These are phyloP conservation scores for Uloborus diversus DNA, from an alignment of 1,140 invertebrate species.

Conservation along the genomic window DNA sequence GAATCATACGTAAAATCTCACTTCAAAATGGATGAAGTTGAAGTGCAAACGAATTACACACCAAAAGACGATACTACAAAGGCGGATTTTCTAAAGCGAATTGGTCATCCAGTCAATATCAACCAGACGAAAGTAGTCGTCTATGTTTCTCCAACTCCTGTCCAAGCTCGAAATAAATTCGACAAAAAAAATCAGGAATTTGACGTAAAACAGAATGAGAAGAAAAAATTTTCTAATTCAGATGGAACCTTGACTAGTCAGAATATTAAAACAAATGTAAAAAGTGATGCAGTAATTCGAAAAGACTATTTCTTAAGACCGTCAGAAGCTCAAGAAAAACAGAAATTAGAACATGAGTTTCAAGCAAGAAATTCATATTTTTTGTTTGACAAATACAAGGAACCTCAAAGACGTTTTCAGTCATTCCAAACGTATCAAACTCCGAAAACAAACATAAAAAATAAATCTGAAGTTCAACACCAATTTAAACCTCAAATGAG, in stretches of 20 bases:
- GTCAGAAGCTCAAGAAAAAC: not conserved
- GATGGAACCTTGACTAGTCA: too few species aligned
- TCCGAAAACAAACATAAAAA: not conserved
- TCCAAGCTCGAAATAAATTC: too few species aligned
- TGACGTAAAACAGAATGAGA: too few species aligned
- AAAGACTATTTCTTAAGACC: slow-evolving; percentile 35
- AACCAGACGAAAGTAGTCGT: too few species aligned
- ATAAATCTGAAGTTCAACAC: not conserved
- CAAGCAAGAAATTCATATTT: not conserved
- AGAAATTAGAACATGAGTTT: not conserved
- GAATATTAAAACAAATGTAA: too few species aligned
- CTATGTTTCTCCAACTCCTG: too few species aligned
- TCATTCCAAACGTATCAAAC: not conserved
- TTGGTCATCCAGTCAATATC: not conserved
- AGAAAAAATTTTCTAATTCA: too few species aligned
- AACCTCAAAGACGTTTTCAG: not conserved
- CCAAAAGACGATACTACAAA: too few species aligned
- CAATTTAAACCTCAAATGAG: not conserved
- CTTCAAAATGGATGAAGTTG: not conserved
- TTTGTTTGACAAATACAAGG: slow-evolving; percentile 6
- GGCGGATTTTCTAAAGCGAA: too few species aligned
- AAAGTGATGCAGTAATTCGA: too few species aligned
- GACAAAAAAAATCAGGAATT: too few species aligned
- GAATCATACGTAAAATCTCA: not conserved
- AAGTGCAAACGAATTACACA: not conserved